phyloP scores from a whole-genome alignment of 2,888 invertebrate species.

The Patella caerulea region DNA sequence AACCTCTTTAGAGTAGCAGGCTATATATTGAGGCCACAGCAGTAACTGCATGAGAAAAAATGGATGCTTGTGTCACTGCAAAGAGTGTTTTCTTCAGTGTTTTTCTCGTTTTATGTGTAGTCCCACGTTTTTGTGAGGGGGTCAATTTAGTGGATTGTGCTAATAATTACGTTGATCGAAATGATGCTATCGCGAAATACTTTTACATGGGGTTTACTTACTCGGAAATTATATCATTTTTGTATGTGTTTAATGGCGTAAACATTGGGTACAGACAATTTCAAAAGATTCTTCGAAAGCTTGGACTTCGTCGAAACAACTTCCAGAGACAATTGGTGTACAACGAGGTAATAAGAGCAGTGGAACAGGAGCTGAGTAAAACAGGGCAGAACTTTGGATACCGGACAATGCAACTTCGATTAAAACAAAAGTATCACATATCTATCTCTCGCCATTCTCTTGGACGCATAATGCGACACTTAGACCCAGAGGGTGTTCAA shows the following conservation, averaged over 20 bases:
- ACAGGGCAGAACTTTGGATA: neutral
- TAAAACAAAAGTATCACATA: neutral
- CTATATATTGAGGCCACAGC: too few relatives aligned
- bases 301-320: neutral
- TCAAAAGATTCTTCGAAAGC: neutral
- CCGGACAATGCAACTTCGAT: constrained; percentile 1
- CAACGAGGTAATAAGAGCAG: neutral
- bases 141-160: too few relatives aligned
- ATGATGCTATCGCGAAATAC: neutral
- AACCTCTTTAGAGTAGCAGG: too few relatives aligned
- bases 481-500: constrained; percentile 18
- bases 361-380: neutral
- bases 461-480: neutral
- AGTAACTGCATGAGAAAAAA: too few relatives aligned
- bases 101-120: too few relatives aligned
- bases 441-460: constrained; percentile 1
- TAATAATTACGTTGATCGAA: neutral
- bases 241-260: neutral
- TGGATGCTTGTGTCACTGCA: too few relatives aligned
- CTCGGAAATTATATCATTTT: neutral
- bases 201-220: neutral
- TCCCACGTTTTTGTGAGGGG: too few relatives aligned
- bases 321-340: neutral
- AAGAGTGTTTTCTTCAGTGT: too few relatives aligned
- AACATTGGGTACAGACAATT: constrained; percentile 3